Conservation (phyloP, 2,888 invertebrate genomes). For the Chorisops tibialis region DNA sequence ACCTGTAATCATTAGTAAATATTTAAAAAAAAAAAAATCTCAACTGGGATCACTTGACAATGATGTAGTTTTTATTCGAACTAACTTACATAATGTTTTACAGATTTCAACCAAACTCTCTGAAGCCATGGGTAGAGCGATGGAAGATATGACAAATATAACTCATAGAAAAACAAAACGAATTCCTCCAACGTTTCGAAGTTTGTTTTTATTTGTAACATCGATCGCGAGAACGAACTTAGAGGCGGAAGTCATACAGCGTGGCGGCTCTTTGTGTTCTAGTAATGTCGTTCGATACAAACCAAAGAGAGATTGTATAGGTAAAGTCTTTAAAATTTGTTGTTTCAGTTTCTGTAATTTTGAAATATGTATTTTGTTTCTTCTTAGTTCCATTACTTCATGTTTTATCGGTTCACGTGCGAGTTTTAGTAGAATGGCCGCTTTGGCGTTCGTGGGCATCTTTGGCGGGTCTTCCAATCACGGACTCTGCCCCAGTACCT, state of each 20-base stretch:
- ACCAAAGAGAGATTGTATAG: constrained; percentile 76
- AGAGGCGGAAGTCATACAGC: constrained; percentile 86
- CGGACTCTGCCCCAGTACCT: constrained; percentile 46
- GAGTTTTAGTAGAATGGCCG: constrained; percentile 64
- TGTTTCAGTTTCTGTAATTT: not conserved
- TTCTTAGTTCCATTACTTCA: constrained; percentile 79
- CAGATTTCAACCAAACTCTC: constrained; percentile 70
- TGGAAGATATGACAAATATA: constrained; percentile 90
- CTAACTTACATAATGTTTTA: too few species aligned
- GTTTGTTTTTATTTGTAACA: constrained; percentile 82
- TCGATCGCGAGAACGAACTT: constrained; percentile 88
- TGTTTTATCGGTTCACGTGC: constrained; percentile 81
- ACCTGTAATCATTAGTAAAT: too few species aligned
- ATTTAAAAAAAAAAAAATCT: too few species aligned
- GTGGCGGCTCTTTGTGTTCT: constrained; percentile 72
- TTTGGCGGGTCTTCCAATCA: constrained; percentile 48
- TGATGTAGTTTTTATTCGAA: too few species aligned
- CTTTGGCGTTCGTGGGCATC: constrained; percentile 55
- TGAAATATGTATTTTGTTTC: constrained; percentile 36
- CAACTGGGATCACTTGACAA: too few species aligned
- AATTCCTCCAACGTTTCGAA: constrained; percentile 64
- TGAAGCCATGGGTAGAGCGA: constrained; percentile 86
- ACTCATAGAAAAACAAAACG: constrained; percentile 77
- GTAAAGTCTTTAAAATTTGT: constrained; percentile 48
- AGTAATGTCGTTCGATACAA: constrained; percentile 62